phyloP scores from a whole-genome alignment of 2,113 vertebrate species.

The Hirundichthys speculiger region DNA sequence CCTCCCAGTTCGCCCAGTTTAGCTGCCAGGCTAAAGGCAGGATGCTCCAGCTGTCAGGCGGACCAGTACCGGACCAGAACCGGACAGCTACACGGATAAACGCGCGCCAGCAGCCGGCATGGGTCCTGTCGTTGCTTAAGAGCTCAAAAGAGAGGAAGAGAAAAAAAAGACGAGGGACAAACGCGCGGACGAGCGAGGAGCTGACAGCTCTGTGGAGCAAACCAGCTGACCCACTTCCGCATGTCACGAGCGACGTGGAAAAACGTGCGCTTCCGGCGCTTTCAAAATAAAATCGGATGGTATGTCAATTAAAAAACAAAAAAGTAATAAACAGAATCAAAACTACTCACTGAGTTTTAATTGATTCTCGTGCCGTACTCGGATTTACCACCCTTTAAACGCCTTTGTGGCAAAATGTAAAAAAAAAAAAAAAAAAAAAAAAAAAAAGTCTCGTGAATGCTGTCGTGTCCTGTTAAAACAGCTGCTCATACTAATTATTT shows the following conservation, averaged over 20 bases:
- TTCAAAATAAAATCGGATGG: conserved; percentile 47
- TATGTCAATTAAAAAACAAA: too few species aligned
- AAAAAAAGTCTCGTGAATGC: too few species aligned
- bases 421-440: too few species aligned
- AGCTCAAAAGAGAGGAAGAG: rapidly evolving
- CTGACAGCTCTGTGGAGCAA: neutral
- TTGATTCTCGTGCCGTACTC: too few species aligned
- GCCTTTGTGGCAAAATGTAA: too few species aligned
- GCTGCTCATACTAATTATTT: too few species aligned
- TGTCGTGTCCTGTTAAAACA: too few species aligned
- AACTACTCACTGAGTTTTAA: too few species aligned
- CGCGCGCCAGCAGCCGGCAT: neutral
- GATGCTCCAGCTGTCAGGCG: conserved; percentile 23
- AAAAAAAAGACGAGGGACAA: neutral
- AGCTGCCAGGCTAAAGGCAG: conserved; percentile 49
- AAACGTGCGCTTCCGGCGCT: neutral
- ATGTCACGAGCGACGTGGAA: rapidly evolving
- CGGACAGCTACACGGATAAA: neutral
- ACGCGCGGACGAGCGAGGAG: neutral
- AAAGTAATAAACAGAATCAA: too few species aligned
- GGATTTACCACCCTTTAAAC: too few species aligned
- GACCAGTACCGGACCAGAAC: neutral
- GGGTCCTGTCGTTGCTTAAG: neutral
- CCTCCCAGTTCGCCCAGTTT: conserved; percentile 27
- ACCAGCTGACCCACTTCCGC: conserved; percentile 17